Evolutionary conservation across 2,797 vertebrate species (phyloP).

Genomic region (Spinibarbus caldwelli): DNA sequence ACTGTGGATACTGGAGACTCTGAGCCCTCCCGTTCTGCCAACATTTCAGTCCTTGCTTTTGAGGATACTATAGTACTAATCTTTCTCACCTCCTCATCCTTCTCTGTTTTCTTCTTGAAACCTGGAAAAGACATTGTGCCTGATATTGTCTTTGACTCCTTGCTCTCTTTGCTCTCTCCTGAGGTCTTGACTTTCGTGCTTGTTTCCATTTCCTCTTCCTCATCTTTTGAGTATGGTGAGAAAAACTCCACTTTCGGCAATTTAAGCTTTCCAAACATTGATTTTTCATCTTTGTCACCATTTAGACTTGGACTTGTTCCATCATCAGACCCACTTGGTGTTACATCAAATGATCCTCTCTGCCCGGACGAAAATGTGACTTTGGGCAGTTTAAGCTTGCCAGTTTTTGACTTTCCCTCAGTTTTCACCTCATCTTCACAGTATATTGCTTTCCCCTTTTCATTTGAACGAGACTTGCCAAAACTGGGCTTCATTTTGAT

Average conservation of each 20-base stretch:
- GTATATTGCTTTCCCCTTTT: conserved; percentile 61
- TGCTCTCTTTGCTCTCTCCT: conserved; percentile 51
- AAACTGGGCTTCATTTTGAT: conserved; percentile 74
- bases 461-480: conserved; percentile 70
- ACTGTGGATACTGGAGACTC: conserved; percentile 65
- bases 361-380: conserved; percentile 75
- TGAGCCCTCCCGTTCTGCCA: conserved; percentile 72
- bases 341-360: conserved; percentile 63
- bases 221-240: conserved; percentile 73
- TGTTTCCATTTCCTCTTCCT: conserved; percentile 62
- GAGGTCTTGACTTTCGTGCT: conserved; percentile 60
- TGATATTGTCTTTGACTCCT: conserved; percentile 64
- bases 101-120: conserved; percentile 65
- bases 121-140: conserved; percentile 67
- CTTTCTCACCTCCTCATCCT: conserved; percentile 39
- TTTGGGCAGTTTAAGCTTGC: conserved; percentile 74
- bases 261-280: conserved; percentile 74
- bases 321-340: conserved; percentile 54
- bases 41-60: conserved; percentile 76
- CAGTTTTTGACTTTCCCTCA: conserved; percentile 65
- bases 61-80: conserved; percentile 69
- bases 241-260: conserved; percentile 83
- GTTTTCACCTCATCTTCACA: conserved; percentile 55
- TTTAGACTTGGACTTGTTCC: conserved; percentile 63
- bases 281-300: conserved; percentile 68